These are phyloP conservation scores for Tethea ocularis DNA, from an alignment of 2,888 invertebrate species.

Conservation along the genomic window DNA sequence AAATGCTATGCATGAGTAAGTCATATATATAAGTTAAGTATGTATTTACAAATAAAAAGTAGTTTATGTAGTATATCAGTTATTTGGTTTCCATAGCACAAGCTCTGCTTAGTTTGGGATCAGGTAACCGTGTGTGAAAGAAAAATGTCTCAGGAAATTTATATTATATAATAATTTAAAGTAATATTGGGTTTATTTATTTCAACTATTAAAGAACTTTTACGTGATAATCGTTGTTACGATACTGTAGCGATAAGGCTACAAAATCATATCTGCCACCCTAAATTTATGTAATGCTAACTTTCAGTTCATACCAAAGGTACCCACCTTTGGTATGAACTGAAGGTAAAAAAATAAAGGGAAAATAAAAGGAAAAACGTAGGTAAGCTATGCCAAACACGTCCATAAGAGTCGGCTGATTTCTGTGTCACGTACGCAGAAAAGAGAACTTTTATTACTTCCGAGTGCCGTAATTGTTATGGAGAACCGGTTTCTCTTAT, in stretches of 20 bases:
- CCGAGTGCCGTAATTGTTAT: conserved; percentile 75
- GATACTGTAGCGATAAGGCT: background rate
- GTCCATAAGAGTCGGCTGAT: conserved; percentile 68
- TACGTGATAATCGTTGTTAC: background rate
- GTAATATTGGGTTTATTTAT: too few relatives aligned
- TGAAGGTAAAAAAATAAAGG: conserved; percentile 39
- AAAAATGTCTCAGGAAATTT: too few relatives aligned
- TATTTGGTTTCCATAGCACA: too few relatives aligned
- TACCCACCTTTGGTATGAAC: too few relatives aligned
- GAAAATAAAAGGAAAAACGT: conserved; percentile 53
- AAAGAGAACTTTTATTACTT: conserved; percentile 80
- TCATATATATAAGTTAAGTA: too few relatives aligned
- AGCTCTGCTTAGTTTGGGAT: too few relatives aligned
- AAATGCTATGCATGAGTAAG: too few relatives aligned
- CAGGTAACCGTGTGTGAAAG: too few relatives aligned
- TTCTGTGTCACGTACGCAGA: conserved; percentile 72
- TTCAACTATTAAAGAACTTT: too few relatives aligned
- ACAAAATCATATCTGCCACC: background rate
- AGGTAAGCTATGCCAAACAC: conserved; percentile 68
- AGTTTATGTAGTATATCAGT: too few relatives aligned
- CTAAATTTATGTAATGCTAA: conserved; percentile 22
- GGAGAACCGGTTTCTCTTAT: conserved; percentile 69
- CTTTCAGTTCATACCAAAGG: conserved; percentile 31
- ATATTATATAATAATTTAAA: too few relatives aligned
- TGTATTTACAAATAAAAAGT: too few relatives aligned